Evolutionary conservation across 1,140 invertebrate genomes (phyloP).

Genomic region (Belonocnema kinseyi): DNA sequence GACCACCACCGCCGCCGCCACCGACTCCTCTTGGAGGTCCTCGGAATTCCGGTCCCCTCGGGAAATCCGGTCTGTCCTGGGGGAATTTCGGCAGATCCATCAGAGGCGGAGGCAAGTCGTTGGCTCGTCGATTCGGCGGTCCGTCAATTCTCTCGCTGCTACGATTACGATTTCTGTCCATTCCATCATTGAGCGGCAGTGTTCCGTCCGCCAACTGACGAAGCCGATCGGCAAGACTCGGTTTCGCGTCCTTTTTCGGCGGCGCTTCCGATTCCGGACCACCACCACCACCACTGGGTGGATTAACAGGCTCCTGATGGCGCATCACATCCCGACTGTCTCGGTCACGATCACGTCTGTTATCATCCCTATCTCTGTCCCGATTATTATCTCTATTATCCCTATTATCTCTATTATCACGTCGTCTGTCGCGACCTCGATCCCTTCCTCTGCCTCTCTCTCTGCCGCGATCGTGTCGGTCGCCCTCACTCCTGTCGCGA

Average conservation of each 20-base stretch:
- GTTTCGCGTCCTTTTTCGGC: constrained; percentile 66
- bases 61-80: constrained; percentile 63
- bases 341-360: constrained; percentile 57
- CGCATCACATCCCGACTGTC: constrained; percentile 49
- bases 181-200: constrained; percentile 68
- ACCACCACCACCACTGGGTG: neutral
- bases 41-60: constrained; percentile 61
- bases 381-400: constrained; percentile 61
- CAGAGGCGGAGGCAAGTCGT: constrained; percentile 64
- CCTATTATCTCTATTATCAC: constrained; percentile 60
- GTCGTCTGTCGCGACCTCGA: constrained; percentile 67
- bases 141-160: constrained; percentile 61
- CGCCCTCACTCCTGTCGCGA: constrained; percentile 63
- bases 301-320: constrained; percentile 53
- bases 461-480: constrained; percentile 58
- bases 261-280: neutral
- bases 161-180: constrained; percentile 64
- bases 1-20: neutral
- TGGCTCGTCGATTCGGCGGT: constrained; percentile 48
- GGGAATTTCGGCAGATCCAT: constrained; percentile 71
- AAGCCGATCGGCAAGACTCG: constrained; percentile 70
- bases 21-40: constrained; percentile 33
- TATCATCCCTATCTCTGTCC: constrained; percentile 68
- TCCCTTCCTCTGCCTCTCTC: constrained; percentile 63
- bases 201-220: constrained; percentile 73